These are phyloP conservation scores for Peromyscus eremicus DNA, from an alignment of 2,797 vertebrate genomes.

Conservation along the genomic window DNA sequence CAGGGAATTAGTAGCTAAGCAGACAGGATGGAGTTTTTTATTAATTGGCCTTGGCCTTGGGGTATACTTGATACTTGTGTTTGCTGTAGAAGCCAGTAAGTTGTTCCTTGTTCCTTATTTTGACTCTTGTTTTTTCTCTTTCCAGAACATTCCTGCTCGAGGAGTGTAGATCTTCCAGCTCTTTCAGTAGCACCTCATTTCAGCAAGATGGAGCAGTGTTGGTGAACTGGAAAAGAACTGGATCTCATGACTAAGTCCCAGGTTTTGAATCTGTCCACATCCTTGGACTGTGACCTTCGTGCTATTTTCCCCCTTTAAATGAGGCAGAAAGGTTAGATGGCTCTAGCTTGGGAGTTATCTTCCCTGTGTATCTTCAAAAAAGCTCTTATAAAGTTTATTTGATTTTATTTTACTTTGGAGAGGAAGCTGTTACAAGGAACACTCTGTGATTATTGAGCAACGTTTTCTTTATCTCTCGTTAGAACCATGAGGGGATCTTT, in stretches of 20 bases:
- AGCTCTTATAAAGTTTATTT: not conserved
- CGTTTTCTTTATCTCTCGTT: not conserved
- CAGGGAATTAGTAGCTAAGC: too few species aligned
- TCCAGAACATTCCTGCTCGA: not conserved
- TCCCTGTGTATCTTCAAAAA: not conserved
- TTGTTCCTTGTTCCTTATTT: not conserved
- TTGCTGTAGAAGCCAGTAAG: not conserved
- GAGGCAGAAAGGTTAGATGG: not conserved
- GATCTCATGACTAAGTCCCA: not conserved
- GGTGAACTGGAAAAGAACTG: too few species aligned
- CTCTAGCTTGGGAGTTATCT: not conserved
- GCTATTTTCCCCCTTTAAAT: not conserved
- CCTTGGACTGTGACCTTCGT: not conserved
- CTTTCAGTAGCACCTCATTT: not conserved
- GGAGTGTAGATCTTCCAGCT: not conserved
- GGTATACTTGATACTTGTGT: not conserved
- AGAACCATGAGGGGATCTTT: not conserved
- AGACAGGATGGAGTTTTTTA: not conserved
- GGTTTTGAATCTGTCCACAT: not conserved
- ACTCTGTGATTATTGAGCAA: not conserved
- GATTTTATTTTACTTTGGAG: not conserved
- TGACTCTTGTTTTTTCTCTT: not conserved
- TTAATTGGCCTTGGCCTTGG: not conserved
- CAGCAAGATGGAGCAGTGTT: not conserved
- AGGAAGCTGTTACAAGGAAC: not conserved